phyloP scores from a whole-genome alignment of 2,797 vertebrate genomes.

The Dipus sagitta region DNA sequence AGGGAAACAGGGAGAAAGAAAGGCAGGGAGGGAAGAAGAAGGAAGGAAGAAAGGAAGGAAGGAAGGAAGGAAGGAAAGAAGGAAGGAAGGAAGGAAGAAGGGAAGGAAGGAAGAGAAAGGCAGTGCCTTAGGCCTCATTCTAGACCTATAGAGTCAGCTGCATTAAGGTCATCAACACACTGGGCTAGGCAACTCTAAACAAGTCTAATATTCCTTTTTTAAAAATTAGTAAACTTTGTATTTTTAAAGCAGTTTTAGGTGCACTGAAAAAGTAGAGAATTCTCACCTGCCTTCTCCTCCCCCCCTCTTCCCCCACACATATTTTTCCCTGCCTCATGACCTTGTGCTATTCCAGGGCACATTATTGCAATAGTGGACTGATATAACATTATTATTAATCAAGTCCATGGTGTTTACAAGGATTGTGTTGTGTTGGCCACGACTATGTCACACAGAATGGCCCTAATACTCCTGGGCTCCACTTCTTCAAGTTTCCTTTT shows the following conservation, averaged over 20 bases:
- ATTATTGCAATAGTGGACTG: not conserved
- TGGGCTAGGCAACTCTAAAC: not conserved
- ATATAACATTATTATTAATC: not conserved
- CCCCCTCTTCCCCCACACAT: too few relatives aligned
- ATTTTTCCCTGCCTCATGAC: not conserved
- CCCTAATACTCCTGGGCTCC: not conserved
- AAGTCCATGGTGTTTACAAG: not conserved
- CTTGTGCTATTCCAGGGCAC: not conserved
- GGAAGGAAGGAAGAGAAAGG: too few relatives aligned
- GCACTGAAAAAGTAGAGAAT: not conserved
- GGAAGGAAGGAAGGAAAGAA: too few relatives aligned
- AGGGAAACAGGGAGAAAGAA: too few relatives aligned
- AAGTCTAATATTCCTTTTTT: not conserved
- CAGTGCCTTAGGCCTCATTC: not conserved
- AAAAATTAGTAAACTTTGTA: not conserved
- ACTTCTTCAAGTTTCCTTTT: not conserved
- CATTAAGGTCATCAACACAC: not conserved
- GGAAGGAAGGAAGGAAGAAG: too few relatives aligned
- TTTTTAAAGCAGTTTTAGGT: not conserved
- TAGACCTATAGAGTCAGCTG: not conserved
- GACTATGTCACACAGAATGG: not conserved
- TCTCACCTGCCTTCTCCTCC: not conserved
- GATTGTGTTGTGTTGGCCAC: not conserved
- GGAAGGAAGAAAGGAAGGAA: too few relatives aligned
- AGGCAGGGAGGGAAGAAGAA: too few relatives aligned